A percentile compares a stretch with the other conserved stretches of the same genome.
These are phyloP conservation scores for Xylota sylvarum DNA, from an alignment of 2,888 invertebrate species.

Conservation along the genomic window DNA sequence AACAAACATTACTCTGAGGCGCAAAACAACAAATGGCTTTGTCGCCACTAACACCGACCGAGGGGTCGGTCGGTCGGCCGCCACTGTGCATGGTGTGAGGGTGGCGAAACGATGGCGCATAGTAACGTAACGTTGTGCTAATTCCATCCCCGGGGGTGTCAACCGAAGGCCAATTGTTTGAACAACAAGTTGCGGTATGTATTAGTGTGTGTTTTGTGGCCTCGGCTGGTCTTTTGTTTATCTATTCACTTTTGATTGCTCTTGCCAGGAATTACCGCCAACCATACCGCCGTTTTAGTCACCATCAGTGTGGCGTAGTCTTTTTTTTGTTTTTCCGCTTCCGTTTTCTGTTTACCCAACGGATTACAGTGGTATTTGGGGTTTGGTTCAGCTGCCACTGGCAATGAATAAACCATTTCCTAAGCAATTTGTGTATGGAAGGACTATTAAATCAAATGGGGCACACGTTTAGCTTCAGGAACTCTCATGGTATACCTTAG, in stretches of 20 bases:
- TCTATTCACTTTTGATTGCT: slow-evolving; percentile 57
- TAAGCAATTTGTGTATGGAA: slow-evolving; percentile 1
- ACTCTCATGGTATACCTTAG: background rate
- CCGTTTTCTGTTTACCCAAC: slow-evolving; percentile 16
- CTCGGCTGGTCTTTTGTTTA: slow-evolving; percentile 52
- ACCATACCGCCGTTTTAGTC: background rate
- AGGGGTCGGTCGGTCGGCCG: too few relatives aligned
- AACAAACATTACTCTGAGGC: slow-evolving; percentile 13
- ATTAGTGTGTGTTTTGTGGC: slow-evolving; percentile 33
- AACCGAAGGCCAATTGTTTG: slow-evolving; percentile 57
- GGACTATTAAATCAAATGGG: slow-evolving; percentile 19
- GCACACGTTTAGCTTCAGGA: background rate
- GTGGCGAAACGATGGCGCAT: background rate
- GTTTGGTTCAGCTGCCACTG: slow-evolving; percentile 1
- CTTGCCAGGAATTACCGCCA: slow-evolving; percentile 31
- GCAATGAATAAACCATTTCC: slow-evolving; percentile 34
- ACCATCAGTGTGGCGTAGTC: slow-evolving; percentile 10
- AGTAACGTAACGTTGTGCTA: slow-evolving; percentile 24
- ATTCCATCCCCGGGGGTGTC: slow-evolving; percentile 22
- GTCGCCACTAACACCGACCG: background rate
- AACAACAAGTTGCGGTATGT: slow-evolving; percentile 63
- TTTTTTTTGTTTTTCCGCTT: slow-evolving; percentile 17
- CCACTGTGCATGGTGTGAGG: background rate
- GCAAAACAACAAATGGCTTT: slow-evolving; percentile 15
- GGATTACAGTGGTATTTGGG: slow-evolving; percentile 12